Evolutionary conservation across 2,888 invertebrate genomes (phyloP).

Genomic region (Tiliacea citrago): DNA sequence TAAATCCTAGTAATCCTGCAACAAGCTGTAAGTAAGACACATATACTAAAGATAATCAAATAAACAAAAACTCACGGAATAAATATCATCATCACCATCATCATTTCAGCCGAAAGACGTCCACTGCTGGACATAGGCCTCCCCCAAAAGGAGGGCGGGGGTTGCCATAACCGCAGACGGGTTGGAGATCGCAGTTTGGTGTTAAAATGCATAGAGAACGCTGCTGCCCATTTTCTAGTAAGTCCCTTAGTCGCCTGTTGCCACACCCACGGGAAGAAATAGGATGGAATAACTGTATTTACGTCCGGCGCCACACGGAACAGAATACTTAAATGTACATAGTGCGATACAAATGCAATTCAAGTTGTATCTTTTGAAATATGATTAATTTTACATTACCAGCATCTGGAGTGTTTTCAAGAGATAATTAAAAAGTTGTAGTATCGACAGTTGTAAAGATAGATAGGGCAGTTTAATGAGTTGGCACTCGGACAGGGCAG

Average conservation of each 20-base stretch:
- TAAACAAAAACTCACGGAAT: constrained; percentile 3
- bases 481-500: constrained; percentile 15
- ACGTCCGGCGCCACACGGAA: no score
- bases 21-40: not conserved
- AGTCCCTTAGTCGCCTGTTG: no score
- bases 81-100: no score
- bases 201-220: no score
- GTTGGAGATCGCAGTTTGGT: no score
- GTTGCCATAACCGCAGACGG: no score
- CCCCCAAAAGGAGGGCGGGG: no score
- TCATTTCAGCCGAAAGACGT: no score
- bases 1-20: not conserved
- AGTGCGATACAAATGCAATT: not conserved
- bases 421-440: constrained; percentile 63
- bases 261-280: no score
- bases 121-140: no score
- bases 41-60: not conserved
- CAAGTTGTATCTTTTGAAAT: not conserved
- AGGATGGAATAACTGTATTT: no score
- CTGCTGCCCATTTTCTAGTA: no score
- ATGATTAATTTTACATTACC: constrained; percentile 10
- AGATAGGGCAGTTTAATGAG: constrained; percentile 63
- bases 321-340: not conserved
- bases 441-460: constrained; percentile 56
- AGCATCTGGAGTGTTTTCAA: constrained; percentile 32